These are phyloP conservation scores for Gnathonemus echidnorhynchus DNA, from an alignment of 2,113 vertebrate species.

Conservation along the genomic window DNA sequence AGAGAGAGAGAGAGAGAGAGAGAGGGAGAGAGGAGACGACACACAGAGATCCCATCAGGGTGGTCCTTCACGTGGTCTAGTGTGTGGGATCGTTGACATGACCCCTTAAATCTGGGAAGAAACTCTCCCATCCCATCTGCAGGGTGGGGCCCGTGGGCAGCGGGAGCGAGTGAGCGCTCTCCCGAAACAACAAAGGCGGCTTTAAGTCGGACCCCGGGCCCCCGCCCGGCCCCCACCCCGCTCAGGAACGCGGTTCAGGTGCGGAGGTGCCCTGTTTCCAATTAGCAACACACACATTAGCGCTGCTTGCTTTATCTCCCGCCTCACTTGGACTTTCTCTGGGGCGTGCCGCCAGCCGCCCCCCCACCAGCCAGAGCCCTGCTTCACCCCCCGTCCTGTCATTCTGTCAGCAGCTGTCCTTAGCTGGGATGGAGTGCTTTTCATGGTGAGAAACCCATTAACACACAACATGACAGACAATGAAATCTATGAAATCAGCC, in stretches of 20 bases:
- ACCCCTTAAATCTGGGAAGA: constrained; percentile 29
- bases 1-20: background rate
- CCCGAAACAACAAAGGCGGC: constrained; percentile 32
- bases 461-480: background rate
- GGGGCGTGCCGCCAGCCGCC: background rate
- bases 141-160: constrained; percentile 4
- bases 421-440: background rate
- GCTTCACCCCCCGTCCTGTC: background rate
- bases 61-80: constrained; percentile 40
- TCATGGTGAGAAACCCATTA: background rate
- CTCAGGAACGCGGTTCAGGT: constrained; percentile 24
- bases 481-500: background rate
- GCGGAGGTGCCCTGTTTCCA: constrained; percentile 21
- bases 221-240: background rate
- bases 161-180: background rate
- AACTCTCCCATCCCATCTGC: constrained; percentile 30
- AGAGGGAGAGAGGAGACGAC: background rate
- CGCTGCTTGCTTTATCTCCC: background rate
- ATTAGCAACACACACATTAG: constrained; percentile 18
- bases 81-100: constrained; percentile 44
- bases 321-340: background rate
- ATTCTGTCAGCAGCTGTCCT: background rate
- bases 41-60: constrained; percentile 37
- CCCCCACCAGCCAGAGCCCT: background rate
- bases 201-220: constrained; percentile 23